Conservation (phyloP, 2,113 vertebrate genomes). For the Sinosuthora webbiana region DNA sequence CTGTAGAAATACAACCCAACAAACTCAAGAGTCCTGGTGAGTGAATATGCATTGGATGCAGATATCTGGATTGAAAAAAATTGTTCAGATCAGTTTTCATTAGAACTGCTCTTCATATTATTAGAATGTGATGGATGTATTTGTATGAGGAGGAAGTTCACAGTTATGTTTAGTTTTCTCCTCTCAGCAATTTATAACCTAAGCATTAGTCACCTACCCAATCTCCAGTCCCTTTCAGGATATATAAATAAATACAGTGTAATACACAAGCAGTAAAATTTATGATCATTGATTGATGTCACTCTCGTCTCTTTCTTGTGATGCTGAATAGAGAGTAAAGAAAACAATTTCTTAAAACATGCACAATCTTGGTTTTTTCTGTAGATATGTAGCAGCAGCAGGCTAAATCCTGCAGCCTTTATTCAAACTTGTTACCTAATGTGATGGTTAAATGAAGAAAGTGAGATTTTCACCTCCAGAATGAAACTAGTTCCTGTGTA, state of each 20-base stretch:
- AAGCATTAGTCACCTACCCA: constrained; percentile 36
- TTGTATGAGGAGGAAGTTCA: not conserved
- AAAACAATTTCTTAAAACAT: not conserved
- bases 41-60: not conserved
- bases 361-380: not conserved
- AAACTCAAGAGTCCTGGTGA: not conserved
- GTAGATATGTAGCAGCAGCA: not conserved
- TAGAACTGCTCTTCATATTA: not conserved
- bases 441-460: not conserved
- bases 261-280: not conserved
- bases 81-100: not conserved
- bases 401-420: not conserved
- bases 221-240: constrained; percentile 10
- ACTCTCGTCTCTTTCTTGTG: not conserved
- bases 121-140: constrained; percentile 29
- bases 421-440: not conserved
- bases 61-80: not conserved
- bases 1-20: not conserved
- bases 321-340: not conserved
- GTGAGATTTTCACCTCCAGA: not conserved
- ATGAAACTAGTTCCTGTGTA: not conserved
- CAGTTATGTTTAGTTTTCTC: not conserved
- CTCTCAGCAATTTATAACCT: constrained; percentile 11
- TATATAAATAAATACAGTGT: constrained; percentile 3
- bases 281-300: not conserved